Evolutionary conservation across 2,888 invertebrate species (phyloP).

Genomic region (Pteria penguin): DNA sequence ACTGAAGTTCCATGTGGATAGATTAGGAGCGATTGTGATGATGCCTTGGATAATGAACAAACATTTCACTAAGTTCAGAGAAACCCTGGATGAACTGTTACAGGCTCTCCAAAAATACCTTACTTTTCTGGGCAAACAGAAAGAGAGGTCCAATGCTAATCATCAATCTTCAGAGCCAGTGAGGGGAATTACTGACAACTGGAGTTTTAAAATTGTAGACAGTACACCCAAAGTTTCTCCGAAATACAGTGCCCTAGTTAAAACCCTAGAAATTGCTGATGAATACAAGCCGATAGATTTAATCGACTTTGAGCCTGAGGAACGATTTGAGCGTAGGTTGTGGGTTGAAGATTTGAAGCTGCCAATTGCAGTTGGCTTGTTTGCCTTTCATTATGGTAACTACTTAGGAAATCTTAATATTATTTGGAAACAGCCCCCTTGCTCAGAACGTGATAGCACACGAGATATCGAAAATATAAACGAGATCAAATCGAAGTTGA

Average conservation of each 20-base stretch:
- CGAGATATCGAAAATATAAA: neutral
- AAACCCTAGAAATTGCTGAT: neutral
- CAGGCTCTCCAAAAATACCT: neutral
- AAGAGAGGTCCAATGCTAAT: neutral
- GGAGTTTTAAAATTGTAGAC: neutral
- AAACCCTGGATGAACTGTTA: neutral
- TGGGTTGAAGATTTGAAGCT: constrained; percentile 16
- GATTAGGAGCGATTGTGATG: constrained; percentile 14
- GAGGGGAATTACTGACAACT: neutral
- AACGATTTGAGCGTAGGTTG: constrained; percentile 3
- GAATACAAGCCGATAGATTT: constrained; percentile 10
- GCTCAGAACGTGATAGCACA: neutral
- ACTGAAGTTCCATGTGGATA: neutral
- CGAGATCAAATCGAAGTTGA: constrained; percentile 3
- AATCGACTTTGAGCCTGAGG: constrained; percentile 22
- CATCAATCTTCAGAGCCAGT: neutral
- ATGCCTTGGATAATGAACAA: constrained; percentile 12
- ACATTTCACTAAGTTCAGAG: neutral
- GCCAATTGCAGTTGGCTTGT: constrained; percentile 12
- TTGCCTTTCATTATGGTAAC: constrained; percentile 20
- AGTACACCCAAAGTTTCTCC: neutral
- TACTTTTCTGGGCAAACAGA: neutral
- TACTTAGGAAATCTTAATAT: constrained; percentile 15
- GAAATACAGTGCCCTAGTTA: neutral
- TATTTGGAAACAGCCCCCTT: constrained; percentile 1